Evolutionary conservation across 2,797 vertebrate species (phyloP).

Genomic region (Trachops cirrhosus): DNA sequence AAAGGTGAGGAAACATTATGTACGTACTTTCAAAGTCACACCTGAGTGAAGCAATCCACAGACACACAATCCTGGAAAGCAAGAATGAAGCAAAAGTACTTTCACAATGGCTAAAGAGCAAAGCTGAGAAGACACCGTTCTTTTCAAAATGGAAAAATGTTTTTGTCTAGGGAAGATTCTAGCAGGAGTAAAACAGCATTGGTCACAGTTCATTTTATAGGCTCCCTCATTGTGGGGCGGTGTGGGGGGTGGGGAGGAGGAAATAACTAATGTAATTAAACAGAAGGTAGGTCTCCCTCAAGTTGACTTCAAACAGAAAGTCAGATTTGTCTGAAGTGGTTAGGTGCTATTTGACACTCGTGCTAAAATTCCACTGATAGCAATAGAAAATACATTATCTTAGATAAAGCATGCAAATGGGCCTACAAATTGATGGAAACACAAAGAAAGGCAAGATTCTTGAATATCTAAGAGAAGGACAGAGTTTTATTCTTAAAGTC

Average conservation of each 20-base stretch:
- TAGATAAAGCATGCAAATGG: background rate
- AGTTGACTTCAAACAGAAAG: background rate
- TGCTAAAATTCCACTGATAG: background rate
- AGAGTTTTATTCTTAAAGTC: conserved; percentile 9
- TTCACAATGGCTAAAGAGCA: background rate
- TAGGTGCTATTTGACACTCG: background rate
- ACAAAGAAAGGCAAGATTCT: background rate
- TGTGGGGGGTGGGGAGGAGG: background rate
- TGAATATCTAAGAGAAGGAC: background rate
- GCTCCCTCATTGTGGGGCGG: background rate
- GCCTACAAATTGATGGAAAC: background rate
- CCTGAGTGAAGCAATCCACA: background rate
- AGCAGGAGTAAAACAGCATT: background rate
- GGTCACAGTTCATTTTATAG: conserved; percentile 4
- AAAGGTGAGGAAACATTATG: conserved; percentile 63
- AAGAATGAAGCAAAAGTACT: background rate
- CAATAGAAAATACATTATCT: background rate
- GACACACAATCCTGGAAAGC: background rate
- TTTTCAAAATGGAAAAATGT: conserved; percentile 54
- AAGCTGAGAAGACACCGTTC: background rate
- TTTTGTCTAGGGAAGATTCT: background rate
- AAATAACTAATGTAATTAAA: background rate
- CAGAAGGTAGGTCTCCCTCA: background rate
- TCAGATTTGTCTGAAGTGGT: background rate
- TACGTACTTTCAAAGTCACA: conserved; percentile 43